A percentile compares a stretch with the other conserved stretches of the same genome.
These are phyloP conservation scores for Netelia melanura DNA, from an alignment of 2,888 invertebrate genomes.

Conservation along the genomic window DNA sequence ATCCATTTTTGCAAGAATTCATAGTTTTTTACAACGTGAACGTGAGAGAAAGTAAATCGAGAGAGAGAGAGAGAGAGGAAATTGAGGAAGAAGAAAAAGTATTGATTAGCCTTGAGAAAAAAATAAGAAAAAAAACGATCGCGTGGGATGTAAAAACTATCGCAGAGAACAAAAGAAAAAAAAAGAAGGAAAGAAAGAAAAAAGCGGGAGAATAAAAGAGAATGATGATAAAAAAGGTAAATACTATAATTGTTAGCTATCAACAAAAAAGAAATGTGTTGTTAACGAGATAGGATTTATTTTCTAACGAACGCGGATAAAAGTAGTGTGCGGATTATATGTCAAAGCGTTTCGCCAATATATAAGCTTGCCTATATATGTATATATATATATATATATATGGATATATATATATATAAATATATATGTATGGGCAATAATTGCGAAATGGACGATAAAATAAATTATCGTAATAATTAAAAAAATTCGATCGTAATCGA, in stretches of 20 bases:
- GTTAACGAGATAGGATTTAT: constrained; percentile 64
- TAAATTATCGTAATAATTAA: constrained; percentile 21
- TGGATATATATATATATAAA: background rate
- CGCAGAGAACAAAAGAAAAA: constrained; percentile 21
- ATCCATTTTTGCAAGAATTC: constrained; percentile 62
- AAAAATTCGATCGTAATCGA: constrained; percentile 35
- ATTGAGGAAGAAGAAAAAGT: constrained; percentile 10
- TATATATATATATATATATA: background rate
- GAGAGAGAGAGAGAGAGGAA: background rate
- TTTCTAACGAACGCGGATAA: constrained; percentile 61
- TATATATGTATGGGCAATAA: constrained; percentile 35
- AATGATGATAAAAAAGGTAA: constrained; percentile 31
- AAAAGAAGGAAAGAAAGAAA: constrained; percentile 20
- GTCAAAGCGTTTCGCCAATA: constrained; percentile 19
- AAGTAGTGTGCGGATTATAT: constrained; percentile 39
- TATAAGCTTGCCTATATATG: background rate
- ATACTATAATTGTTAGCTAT: constrained; percentile 51
- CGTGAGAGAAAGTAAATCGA: constrained; percentile 3
- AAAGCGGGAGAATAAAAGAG: constrained; percentile 12
- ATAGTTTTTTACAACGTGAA: constrained; percentile 71
- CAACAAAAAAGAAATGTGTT: constrained; percentile 46
- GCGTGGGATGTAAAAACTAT: constrained; percentile 38
- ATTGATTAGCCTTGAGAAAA: background rate
- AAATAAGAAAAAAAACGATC: constrained; percentile 27
- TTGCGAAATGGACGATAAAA: constrained; percentile 25